Percentiles rank a stretch among this genome's conserved stretches.
phyloP scores from a whole-genome alignment of 2,888 invertebrate species.

The Mechanitis mazaeus region DNA sequence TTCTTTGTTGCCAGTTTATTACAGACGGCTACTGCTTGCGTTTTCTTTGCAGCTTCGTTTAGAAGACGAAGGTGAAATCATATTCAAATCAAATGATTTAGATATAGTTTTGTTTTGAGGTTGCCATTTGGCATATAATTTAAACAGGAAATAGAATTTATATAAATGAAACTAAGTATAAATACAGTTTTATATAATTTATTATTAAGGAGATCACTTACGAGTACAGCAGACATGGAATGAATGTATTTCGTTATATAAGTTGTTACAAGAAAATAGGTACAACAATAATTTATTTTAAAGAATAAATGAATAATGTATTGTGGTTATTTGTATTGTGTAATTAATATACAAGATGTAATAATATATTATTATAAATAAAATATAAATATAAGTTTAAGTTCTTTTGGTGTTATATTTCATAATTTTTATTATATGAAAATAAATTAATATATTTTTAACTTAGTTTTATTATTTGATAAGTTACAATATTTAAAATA shows the following conservation, averaged over 20 bases:
- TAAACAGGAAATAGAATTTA: neutral
- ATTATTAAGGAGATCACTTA: slow-evolving; percentile 15
- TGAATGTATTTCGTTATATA: neutral
- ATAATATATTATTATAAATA: neutral
- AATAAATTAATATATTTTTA: slow-evolving; percentile 5
- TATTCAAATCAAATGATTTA: too few relatives aligned
- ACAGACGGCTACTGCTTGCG: slow-evolving; percentile 52
- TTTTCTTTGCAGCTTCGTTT: slow-evolving; percentile 60
- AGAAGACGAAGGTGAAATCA: slow-evolving; percentile 47
- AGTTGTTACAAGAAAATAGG: too few relatives aligned
- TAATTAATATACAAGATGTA: neutral
- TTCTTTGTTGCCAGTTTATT: slow-evolving; percentile 60
- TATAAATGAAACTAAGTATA: neutral
- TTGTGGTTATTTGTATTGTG: too few relatives aligned
- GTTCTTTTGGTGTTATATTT: neutral
- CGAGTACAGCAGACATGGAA: neutral
- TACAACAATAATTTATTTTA: too few relatives aligned
- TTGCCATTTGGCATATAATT: too few relatives aligned
- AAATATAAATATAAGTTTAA: neutral
- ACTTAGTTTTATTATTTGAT: slow-evolving; percentile 3
- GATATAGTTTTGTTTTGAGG: too few relatives aligned
- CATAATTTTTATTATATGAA: neutral
- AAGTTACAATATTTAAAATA: neutral
- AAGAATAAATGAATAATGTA: too few relatives aligned
- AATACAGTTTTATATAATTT: slow-evolving; percentile 3